These are phyloP conservation scores for Phanerotoma sp. DNA, from an alignment of 2,888 invertebrate species.

Conservation along the genomic window DNA sequence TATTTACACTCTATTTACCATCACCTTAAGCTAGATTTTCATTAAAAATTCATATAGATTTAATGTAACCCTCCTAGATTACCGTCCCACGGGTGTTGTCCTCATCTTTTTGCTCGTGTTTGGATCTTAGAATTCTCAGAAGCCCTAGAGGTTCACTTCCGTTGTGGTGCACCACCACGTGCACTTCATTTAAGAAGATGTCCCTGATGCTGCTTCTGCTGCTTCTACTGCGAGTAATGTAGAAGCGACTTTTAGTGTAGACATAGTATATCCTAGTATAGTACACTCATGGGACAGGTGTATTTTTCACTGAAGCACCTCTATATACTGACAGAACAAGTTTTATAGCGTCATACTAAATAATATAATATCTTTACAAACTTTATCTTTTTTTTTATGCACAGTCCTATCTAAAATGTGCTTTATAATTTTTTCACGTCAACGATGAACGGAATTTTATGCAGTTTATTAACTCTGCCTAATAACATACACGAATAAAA, in stretches of 20 bases:
- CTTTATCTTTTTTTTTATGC: no score
- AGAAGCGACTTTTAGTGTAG: not conserved
- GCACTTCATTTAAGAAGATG: constrained; percentile 7
- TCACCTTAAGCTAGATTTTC: not conserved
- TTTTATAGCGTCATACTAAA: not conserved
- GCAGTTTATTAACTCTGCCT: no score
- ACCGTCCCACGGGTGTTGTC: not conserved
- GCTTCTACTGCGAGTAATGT: no score
- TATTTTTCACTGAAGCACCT: not conserved
- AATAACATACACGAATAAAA: no score
- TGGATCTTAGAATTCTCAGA: not conserved
- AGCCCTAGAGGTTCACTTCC: not conserved
- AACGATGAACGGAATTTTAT: no score
- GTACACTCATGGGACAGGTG: not conserved
- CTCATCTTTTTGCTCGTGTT: not conserved
- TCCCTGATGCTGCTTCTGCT: not conserved
- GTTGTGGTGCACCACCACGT: not conserved
- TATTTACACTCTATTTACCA: not conserved
- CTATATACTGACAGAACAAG: not conserved
- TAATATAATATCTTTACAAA: not conserved
- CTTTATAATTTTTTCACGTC: no score
- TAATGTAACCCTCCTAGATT: not conserved
- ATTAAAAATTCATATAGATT: constrained; percentile 5
- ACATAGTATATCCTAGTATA: not conserved
- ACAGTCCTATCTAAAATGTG: no score